Conservation (phyloP, 1,140 invertebrate species). For the Drosophila guanche region DNA sequence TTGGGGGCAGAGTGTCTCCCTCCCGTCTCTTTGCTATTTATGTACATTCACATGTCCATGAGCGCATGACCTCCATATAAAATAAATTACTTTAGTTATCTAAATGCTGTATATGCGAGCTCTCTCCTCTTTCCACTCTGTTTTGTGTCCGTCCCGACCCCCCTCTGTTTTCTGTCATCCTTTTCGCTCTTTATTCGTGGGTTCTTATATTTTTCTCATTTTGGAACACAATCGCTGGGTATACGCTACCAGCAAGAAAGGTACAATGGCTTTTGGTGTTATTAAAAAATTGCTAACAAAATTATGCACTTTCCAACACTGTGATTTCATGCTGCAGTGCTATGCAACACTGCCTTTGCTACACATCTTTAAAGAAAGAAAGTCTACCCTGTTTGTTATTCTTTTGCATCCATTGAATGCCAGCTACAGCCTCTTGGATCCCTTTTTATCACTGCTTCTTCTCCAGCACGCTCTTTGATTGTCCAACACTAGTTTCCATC, state of each 20-base stretch:
- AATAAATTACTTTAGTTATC: constrained; percentile 82
- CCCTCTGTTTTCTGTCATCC: constrained; percentile 1
- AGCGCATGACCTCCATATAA: constrained; percentile 80
- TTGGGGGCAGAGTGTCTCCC: constrained; percentile 13
- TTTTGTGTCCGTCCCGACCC: constrained; percentile 5
- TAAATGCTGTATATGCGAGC: constrained; percentile 56
- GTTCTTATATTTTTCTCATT: constrained; percentile 37
- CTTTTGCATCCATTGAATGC: too few relatives aligned
- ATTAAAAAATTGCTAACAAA: too few relatives aligned
- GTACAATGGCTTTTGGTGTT: too few relatives aligned
- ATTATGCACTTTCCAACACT: too few relatives aligned
- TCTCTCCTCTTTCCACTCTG: constrained; percentile 36
- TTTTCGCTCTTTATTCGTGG: constrained; percentile 21
- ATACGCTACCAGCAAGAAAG: too few relatives aligned
- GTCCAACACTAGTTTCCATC: neutral
- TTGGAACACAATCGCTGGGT: constrained; percentile 19
- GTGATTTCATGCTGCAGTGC: too few relatives aligned
- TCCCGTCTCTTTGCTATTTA: constrained; percentile 64
- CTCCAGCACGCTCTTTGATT: neutral
- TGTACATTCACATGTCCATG: constrained; percentile 79
- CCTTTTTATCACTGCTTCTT: too few relatives aligned
- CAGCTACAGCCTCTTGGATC: too few relatives aligned
- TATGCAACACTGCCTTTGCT: too few relatives aligned
- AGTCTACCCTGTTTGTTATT: too few relatives aligned
- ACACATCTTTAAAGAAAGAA: too few relatives aligned